These are phyloP conservation scores for Diadema setosum DNA, from an alignment of 35 echinoderm and acorn worm genomes.

Conservation along the genomic window DNA sequence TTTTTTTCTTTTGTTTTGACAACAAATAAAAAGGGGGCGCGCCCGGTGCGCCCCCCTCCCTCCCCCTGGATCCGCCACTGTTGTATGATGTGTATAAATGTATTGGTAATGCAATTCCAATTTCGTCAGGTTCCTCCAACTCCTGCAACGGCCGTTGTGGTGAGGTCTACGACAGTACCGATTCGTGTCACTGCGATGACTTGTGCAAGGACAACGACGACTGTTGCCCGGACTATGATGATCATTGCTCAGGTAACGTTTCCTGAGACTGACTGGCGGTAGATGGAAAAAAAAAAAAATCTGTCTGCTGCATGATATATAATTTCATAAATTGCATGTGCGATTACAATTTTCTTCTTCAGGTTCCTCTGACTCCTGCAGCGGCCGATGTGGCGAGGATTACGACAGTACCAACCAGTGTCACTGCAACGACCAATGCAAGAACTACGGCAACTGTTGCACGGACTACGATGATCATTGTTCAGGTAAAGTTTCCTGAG, in stretches of 20 bases:
- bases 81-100: too few relatives aligned
- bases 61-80: too few relatives aligned
- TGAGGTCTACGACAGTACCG: not conserved
- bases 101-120: too few relatives aligned
- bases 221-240: conserved; percentile 40
- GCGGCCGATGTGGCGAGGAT: not conserved
- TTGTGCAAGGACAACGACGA: not conserved
- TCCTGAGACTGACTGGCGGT: too few relatives aligned
- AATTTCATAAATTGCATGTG: too few relatives aligned
- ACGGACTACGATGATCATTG: conserved; percentile 5
- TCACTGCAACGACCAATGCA: conserved; percentile 27
- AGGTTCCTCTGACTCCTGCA: not conserved
- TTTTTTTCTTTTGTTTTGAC: too few relatives aligned
- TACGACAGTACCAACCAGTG: not conserved
- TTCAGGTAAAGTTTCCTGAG: not conserved
- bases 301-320: too few relatives aligned
- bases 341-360: too few relatives aligned
- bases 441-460: conserved; percentile 32
- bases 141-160: conserved; percentile 12
- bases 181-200: conserved; percentile 26
- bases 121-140: not conserved
- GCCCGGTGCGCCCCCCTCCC: too few relatives aligned
- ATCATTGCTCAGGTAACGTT: not conserved
- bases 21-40: too few relatives aligned
- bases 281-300: too few relatives aligned